Evolutionary conservation across 2,888 invertebrate genomes (phyloP), one percentile per base, ranked within the genome.

Genomic region (Pyrrhia umbra): DNA sequence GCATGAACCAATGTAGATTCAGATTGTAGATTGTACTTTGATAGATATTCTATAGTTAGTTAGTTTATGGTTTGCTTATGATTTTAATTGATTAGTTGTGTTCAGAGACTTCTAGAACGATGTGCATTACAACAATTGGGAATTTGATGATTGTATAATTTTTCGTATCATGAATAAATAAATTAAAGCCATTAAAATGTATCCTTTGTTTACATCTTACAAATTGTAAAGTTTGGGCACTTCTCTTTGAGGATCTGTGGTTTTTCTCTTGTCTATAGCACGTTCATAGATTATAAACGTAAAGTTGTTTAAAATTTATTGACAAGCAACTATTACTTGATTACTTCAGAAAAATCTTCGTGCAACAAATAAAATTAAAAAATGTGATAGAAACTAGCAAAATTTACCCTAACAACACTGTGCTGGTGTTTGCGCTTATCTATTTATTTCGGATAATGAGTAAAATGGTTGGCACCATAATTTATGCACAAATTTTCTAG

Each of bases 351-450:
- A 69, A 72, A 80, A 65, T 68, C 61, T 67, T 62, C 37, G 62
- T 61, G 57, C n/a, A 50, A 34, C 27, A 39, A 56, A 13, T 54
- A 62, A 81, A 80, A 69, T 75, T 72, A 54, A 74, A 86, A 86
- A 82, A 86, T 86, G 85, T 83, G 73, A 83, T 69, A 77, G 69
- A 68, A 73, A 68, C 42, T 50, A 72, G 18, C 59, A 65, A 78
- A 75, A 73, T 64, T 68, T 67, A 52, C 52, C 60, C 6, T 61
- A 73, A 50, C 43, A 79, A 61, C 69, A 67, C 49, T 59, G 59
- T 62, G 52, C 51, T 42, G 34, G 52, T 64, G 57, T 63, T 78
- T 56, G 21, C 37, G 27, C 15, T 9, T 59, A 64, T 20, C n/a
- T 55, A 50, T 52, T 47, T 43, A 51, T 55, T 42, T 49, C 27